Conservation (phyloP, 2,888 invertebrate genomes). For the Selenia dentaria region DNA sequence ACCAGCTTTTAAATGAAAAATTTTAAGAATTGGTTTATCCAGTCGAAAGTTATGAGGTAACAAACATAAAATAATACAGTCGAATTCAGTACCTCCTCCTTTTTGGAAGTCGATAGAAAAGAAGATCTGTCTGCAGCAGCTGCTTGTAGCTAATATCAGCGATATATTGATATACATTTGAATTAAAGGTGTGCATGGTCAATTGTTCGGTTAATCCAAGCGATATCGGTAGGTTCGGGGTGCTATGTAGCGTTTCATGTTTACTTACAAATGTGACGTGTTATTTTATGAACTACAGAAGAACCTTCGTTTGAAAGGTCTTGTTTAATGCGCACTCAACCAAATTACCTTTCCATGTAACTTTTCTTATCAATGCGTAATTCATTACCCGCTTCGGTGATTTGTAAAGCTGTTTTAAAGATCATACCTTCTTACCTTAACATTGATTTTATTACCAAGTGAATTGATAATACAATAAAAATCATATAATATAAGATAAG, state of each 20-base stretch:
- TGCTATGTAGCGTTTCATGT: conserved; percentile 13
- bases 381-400: conserved; percentile 6
- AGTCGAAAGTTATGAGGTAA: too few relatives aligned
- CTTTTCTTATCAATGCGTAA: conserved; percentile 12
- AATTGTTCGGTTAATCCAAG: conserved; percentile 8
- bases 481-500: neutral
- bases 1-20: too few relatives aligned
- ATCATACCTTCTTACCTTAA: conserved; percentile 5
- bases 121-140: too few relatives aligned
- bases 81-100: too few relatives aligned
- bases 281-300: conserved; percentile 8
- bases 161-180: too few relatives aligned
- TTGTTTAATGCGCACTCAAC: conserved; percentile 6
- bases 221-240: conserved; percentile 11
- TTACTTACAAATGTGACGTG: conserved; percentile 6
- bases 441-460: conserved; percentile 10
- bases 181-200: conserved; percentile 9
- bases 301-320: conserved; percentile 6
- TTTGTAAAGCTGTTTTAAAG: conserved; percentile 7
- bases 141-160: neutral
- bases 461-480: neutral
- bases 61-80: too few relatives aligned
- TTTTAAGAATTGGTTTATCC: too few relatives aligned
- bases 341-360: conserved; percentile 7
- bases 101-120: too few relatives aligned